A percentile compares a stretch with the other conserved stretches of the same genome.
Conservation (phyloP, 2,797 vertebrate species). For the Clarias platycephalus region DNA sequence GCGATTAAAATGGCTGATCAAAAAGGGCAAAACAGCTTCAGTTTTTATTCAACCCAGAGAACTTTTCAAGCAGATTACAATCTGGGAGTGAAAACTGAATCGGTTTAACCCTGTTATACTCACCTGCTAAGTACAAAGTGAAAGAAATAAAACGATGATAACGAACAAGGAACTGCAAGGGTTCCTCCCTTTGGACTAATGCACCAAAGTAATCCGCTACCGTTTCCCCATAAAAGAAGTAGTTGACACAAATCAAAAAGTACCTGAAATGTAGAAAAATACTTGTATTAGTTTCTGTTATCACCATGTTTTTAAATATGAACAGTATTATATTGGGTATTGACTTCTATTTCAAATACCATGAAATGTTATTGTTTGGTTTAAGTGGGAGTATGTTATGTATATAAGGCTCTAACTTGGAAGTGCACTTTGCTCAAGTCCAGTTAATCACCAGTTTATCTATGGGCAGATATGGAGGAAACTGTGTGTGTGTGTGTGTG, state of each 20-base stretch:
- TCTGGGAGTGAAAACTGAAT: not conserved
- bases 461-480: conserved; percentile 34
- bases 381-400: conserved; percentile 47
- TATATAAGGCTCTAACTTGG: conserved; percentile 65
- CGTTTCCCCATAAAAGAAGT: conserved; percentile 98
- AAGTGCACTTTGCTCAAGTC: conserved; percentile 71
- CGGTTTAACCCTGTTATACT: conserved; percentile 46
- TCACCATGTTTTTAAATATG: not conserved
- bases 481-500: conserved; percentile 25
- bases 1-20: not conserved
- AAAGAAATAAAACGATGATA: conserved; percentile 99
- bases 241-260: conserved; percentile 95
- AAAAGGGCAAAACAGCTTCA: not conserved
- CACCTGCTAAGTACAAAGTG: conserved; percentile 92
- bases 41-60: not conserved
- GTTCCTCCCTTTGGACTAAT: conserved; percentile 91
- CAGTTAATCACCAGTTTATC: conserved; percentile 45
- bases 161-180: conserved; percentile 92
- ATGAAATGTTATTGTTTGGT: conserved; percentile 35
- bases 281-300: not conserved
- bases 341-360: not conserved
- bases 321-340: not conserved
- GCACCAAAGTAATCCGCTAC: conserved; percentile 94
- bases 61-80: not conserved
- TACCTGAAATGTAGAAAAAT: conserved; percentile 77